Evolutionary conservation across 2,113 vertebrate genomes (phyloP).

Genomic region (Azemiops feae): DNA sequence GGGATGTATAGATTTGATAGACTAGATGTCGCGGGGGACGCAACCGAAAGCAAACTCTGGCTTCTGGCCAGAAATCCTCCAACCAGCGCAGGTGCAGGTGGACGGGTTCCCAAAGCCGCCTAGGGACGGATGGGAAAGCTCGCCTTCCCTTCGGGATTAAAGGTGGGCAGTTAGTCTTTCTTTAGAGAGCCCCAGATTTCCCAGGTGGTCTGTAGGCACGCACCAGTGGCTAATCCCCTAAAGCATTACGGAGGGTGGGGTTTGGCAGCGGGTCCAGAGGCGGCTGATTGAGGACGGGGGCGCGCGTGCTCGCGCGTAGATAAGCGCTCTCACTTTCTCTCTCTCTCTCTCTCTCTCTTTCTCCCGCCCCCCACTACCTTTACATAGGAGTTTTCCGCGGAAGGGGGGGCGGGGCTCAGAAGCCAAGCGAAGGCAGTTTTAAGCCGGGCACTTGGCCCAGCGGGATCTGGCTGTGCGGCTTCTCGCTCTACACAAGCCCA

Average conservation of each 20-base stretch:
- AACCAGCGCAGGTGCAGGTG: constrained; percentile 50
- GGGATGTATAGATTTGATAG: background rate
- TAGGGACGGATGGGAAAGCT: background rate
- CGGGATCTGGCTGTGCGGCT: constrained; percentile 26
- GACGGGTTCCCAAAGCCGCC: constrained; percentile 4
- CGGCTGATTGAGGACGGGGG: constrained; percentile 8
- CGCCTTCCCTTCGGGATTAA: constrained; percentile 11
- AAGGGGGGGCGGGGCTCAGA: constrained; percentile 39
- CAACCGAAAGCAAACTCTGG: background rate
- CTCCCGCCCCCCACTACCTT: constrained; percentile 23
- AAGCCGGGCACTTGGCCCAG: constrained; percentile 43
- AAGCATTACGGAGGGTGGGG: constrained; percentile 62
- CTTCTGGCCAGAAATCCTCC: accelerated
- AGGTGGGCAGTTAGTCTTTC: constrained; percentile 21
- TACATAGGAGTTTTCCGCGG: constrained; percentile 38
- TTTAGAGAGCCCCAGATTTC: constrained; percentile 55
- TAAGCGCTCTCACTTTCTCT: background rate
- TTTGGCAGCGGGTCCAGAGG: constrained; percentile 53
- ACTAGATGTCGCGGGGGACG: background rate
- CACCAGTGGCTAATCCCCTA: constrained; percentile 62
- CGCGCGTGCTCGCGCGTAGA: background rate
- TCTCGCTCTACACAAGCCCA: constrained; percentile 35
- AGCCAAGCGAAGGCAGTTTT: background rate
- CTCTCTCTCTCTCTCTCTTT: no score
- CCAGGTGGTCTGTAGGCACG: constrained; percentile 41